Evolutionary conservation across 2,797 vertebrate species (phyloP).

Genomic region (Galagoides demidoff): DNA sequence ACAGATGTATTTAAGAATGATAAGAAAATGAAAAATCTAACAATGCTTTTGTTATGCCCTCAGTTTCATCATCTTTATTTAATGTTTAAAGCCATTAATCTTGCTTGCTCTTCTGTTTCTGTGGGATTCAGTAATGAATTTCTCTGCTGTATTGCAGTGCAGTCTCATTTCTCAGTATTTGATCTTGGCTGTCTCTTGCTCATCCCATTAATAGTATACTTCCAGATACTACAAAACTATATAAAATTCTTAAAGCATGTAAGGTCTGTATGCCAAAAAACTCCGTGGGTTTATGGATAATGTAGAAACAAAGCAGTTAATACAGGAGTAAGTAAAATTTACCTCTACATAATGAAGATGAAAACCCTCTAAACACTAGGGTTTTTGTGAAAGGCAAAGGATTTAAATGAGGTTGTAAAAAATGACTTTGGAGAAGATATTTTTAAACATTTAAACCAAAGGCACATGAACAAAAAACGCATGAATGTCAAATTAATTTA

Average conservation of each 20-base stretch:
- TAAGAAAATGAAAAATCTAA: not conserved
- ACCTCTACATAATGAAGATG: not conserved
- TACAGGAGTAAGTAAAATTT: slow-evolving; percentile 33
- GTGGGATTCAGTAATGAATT: slow-evolving; percentile 22
- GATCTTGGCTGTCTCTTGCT: slow-evolving; percentile 42
- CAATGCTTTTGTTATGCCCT: not conserved
- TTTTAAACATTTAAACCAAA: slow-evolving; percentile 59
- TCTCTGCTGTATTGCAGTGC: not conserved
- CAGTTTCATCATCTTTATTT: slow-evolving; percentile 45
- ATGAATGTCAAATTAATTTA: slow-evolving; percentile 51
- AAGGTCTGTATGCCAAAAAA: slow-evolving; percentile 26
- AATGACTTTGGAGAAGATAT: slow-evolving; percentile 38
- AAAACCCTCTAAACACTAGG: slow-evolving; percentile 6
- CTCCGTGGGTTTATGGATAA: slow-evolving; percentile 51
- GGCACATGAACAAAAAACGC: not conserved
- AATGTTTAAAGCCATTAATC: slow-evolving; percentile 47
- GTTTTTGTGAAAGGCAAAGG: slow-evolving; percentile 20
- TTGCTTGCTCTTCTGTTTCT: slow-evolving; percentile 28
- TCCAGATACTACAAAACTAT: slow-evolving; percentile 6
- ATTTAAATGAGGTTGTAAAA: slow-evolving; percentile 30
- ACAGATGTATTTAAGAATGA: slow-evolving; percentile 39
- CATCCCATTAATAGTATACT: slow-evolving; percentile 13
- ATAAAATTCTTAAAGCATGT: slow-evolving; percentile 56
- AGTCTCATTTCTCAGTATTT: slow-evolving; percentile 49
- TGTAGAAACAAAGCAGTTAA: slow-evolving; percentile 43